These are phyloP conservation scores for Halcyon smyrnensis DNA, from an alignment of 2,797 vertebrate species.

Conservation along the genomic window DNA sequence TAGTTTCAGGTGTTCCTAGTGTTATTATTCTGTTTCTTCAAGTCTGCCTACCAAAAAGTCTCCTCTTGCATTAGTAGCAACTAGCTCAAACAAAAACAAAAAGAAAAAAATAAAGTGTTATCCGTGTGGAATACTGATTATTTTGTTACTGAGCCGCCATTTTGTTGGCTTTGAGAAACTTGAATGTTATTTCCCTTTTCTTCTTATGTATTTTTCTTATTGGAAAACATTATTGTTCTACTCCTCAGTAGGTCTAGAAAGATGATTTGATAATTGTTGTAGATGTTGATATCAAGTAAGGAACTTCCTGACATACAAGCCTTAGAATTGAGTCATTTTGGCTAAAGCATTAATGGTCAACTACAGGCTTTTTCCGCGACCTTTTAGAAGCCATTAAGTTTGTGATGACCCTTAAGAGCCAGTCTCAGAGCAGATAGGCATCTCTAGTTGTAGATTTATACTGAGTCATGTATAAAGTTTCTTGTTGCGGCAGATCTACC, in stretches of 20 bases:
- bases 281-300: neutral
- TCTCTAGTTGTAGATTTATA: neutral
- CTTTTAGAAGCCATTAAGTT: neutral
- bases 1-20: neutral
- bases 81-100: neutral
- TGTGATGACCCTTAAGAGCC: neutral
- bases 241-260: neutral
- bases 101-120: neutral
- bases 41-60: neutral
- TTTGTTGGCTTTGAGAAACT: neutral
- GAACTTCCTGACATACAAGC: neutral
- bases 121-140: neutral
- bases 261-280: neutral
- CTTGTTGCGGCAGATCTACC: slow-evolving; percentile 80
- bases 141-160: neutral
- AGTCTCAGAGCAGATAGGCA: neutral
- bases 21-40: neutral
- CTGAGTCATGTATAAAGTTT: neutral
- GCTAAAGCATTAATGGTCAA: neutral
- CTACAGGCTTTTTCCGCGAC: neutral
- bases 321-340: neutral
- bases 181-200: neutral
- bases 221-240: neutral
- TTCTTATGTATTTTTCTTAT: neutral
- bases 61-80: neutral